Base-by-base conservation (phyloP, 2,797 vertebrate genomes). In the Atherinosoma microstoma region DNA sequence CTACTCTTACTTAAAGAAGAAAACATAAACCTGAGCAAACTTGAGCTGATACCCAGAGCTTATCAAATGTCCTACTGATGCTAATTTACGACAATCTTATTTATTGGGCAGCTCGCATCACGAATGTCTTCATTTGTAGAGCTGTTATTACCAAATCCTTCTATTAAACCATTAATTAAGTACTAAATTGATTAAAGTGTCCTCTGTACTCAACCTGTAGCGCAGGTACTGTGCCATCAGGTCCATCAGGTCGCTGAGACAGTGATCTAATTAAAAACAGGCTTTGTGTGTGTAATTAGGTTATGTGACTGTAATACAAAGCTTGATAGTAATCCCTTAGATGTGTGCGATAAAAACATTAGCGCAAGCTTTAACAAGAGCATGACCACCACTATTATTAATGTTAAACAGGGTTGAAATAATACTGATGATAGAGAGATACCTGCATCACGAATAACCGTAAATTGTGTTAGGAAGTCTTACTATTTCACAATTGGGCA, bases 251-350 rank as follows among this genome's bases (percentile, higher is more conserved):
- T 54, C 32, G 30, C 29, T 45, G n/a, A 40, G 40, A 35, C 62
- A 59, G 18, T 35, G 34, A 61, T 30, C 72, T 67, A 47, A 61
- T 75, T 57, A 57, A 75, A 32, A 64, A 47, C 6, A 40, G 45
- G 27, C 45, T 64, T 34, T 75, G 32, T 59, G 27, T 59, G n/a
- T n/a, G 32, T 75, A 67, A 62, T 73, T 60, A 73, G 12, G 29
- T 57, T 53, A 24, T 65, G n/a, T 58, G 38, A 73, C 42, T 40
- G 57, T 9, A 10, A 18, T 15, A 47, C n/a, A 35, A 34, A 45
- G 32, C 20, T 35, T 15, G 42, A 30, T 40, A 1, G 38, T 15
- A 45, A 22, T 20, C 11, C 15, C 36, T 51, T 53, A 24, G 11
- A 38, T n/a, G 27, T 58, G 42, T 59, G 20, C 18, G 30, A 64